These are phyloP conservation scores for Paramormyrops kingsleyae DNA, from an alignment of 2,113 vertebrate species.

Conservation along the genomic window DNA sequence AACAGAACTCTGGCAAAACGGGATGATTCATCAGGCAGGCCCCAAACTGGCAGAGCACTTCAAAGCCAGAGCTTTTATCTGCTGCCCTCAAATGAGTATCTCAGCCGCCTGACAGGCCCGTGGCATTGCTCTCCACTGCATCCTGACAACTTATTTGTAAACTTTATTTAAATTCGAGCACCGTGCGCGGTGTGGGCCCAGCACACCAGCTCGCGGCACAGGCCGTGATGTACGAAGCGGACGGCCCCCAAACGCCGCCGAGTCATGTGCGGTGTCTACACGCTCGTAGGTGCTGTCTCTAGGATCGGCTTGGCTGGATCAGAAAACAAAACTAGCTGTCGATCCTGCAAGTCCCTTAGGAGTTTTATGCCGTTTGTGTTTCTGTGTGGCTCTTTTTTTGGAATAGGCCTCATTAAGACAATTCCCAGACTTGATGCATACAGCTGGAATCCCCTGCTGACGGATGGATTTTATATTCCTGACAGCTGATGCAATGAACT, in stretches of 20 bases:
- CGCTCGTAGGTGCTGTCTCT: neutral
- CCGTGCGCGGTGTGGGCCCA: too few species aligned
- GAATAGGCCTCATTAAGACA: neutral
- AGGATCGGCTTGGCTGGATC: neutral
- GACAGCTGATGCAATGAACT: neutral
- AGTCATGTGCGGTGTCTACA: too few species aligned
- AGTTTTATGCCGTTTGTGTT: neutral
- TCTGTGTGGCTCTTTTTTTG: neutral
- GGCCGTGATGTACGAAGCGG: neutral
- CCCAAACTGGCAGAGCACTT: neutral
- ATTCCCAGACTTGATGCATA: neutral
- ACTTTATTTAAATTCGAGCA: neutral
- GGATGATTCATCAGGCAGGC: conserved; percentile 8
- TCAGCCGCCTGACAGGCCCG: neutral
- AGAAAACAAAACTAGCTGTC: neutral
- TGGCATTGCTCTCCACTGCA: neutral
- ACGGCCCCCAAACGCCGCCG: too few species aligned
- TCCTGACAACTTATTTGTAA: conserved; percentile 12
- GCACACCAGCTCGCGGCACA: neutral
- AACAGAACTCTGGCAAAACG: conserved; percentile 14
- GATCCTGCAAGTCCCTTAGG: neutral
- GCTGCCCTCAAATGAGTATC: neutral
- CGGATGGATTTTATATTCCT: neutral
- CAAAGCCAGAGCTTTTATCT: neutral
- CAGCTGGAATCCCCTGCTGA: neutral